Conservation (phyloP, 2,113 vertebrate species). For the Caretta caretta region DNA sequence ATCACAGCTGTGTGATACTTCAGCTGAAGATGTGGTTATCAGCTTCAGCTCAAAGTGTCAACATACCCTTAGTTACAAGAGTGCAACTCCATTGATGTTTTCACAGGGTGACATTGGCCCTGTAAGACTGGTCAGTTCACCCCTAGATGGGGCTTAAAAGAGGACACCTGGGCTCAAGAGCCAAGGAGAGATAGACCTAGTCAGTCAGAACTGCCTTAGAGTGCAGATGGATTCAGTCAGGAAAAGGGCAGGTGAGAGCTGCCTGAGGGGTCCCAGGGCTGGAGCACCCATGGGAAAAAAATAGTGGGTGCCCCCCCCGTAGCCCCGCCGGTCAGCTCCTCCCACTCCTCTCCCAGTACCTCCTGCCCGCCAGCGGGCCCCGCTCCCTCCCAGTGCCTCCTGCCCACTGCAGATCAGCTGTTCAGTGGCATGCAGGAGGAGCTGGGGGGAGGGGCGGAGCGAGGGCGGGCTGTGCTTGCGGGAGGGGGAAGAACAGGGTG, state of each 20-base stretch:
- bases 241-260: not conserved
- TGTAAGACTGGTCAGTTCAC: not conserved
- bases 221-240: not conserved
- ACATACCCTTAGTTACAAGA: not conserved
- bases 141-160: not conserved
- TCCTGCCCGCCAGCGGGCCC: too few species aligned
- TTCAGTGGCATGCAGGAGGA: too few species aligned
- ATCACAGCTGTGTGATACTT: not conserved
- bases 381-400: too few species aligned
- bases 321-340: too few species aligned
- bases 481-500: too few species aligned
- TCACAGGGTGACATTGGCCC: not conserved
- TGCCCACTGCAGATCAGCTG: too few species aligned
- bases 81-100: not conserved
- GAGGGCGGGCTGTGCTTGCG: too few species aligned
- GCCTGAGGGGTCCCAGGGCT: not conserved
- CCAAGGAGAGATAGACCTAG: not conserved
- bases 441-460: too few species aligned
- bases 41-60: not conserved
- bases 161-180: not conserved
- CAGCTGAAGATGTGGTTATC: too few species aligned
- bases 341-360: too few species aligned
- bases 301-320: too few species aligned
- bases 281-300: too few species aligned
- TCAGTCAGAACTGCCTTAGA: not conserved